These are phyloP conservation scores for Gobio gobio DNA, from an alignment of 2,113 vertebrate genomes.

Conservation along the genomic window DNA sequence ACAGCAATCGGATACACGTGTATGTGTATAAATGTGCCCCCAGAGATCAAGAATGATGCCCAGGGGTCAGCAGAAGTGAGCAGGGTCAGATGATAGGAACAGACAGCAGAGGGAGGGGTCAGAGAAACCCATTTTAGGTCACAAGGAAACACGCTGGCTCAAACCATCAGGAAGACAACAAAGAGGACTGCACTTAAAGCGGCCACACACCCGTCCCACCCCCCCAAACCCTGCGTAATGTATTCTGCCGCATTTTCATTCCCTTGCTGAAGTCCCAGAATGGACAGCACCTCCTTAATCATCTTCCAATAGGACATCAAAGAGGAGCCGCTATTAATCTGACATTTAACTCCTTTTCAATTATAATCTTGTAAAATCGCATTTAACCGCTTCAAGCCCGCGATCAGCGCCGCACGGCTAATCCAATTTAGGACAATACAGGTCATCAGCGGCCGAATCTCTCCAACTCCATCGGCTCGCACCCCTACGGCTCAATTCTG, in stretches of 20 bases:
- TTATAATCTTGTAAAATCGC: slow-evolving; percentile 61
- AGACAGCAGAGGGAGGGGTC: not conserved
- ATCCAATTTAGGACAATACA: slow-evolving; percentile 53
- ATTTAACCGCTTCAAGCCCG: slow-evolving; percentile 53
- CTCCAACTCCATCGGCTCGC: slow-evolving; percentile 31
- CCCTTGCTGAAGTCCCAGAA: slow-evolving; percentile 21
- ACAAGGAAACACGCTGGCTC: slow-evolving; percentile 10
- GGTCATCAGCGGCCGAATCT: slow-evolving; percentile 51
- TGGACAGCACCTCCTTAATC: slow-evolving; percentile 51
- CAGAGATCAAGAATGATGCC: not conserved
- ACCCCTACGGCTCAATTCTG: slow-evolving; percentile 43
- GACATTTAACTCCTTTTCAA: slow-evolving; percentile 67
- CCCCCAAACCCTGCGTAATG: not conserved
- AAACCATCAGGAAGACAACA: slow-evolving; percentile 2
- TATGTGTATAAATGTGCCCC: not conserved
- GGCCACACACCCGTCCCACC: slow-evolving; percentile 5
- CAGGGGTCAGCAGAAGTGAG: slow-evolving; percentile 18
- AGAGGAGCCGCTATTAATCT: slow-evolving; percentile 63
- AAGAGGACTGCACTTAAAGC: not conserved
- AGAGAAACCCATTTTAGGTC: slow-evolving; percentile 40
- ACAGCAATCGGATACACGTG: not conserved
- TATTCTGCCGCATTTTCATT: slow-evolving; percentile 38
- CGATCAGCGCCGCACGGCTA: slow-evolving; percentile 38
- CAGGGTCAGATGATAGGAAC: slow-evolving; percentile 7
- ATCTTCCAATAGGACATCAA: slow-evolving; percentile 58